Evolutionary conservation across 2,113 vertebrate genomes (phyloP).

Genomic region (Galemys pyrenaicus): DNA sequence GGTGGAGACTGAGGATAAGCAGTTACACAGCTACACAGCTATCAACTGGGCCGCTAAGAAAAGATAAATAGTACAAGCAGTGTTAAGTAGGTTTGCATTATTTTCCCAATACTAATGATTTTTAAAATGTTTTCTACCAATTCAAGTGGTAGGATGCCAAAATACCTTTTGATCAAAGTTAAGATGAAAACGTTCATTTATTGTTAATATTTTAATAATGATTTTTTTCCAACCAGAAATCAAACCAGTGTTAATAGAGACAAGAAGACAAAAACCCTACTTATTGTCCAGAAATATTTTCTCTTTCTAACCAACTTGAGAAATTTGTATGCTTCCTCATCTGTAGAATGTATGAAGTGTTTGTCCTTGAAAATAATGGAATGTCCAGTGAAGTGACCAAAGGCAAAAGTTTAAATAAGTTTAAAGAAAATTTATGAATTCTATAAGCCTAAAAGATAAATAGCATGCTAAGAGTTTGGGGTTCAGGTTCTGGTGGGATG

Average conservation of each 20-base stretch:
- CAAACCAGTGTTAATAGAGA: not conserved
- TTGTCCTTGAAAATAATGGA: not conserved
- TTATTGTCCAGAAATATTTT: not conserved
- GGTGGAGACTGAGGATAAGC: not conserved
- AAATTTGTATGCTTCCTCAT: not conserved
- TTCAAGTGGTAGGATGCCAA: not conserved
- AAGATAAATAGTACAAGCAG: not conserved
- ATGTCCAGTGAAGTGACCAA: not conserved
- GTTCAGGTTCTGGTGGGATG: not conserved
- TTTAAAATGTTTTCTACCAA: conserved; percentile 1
- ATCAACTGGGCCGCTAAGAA: not conserved
- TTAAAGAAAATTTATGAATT: not conserved
- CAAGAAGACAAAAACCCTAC: not conserved
- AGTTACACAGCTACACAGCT: not conserved
- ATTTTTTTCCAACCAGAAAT: conserved; percentile 4
- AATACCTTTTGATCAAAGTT: not conserved
- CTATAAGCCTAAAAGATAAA: not conserved
- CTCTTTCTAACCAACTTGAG: not conserved
- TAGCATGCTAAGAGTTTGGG: not conserved
- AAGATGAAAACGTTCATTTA: not conserved
- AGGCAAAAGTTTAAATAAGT: not conserved
- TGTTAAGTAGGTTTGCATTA: not conserved
- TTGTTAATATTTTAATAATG: not conserved
- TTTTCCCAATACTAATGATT: not conserved
- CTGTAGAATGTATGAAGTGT: not conserved